Conservation (phyloP, 1,140 invertebrate genomes). For the Trachymyrmex septentrionalis region DNA sequence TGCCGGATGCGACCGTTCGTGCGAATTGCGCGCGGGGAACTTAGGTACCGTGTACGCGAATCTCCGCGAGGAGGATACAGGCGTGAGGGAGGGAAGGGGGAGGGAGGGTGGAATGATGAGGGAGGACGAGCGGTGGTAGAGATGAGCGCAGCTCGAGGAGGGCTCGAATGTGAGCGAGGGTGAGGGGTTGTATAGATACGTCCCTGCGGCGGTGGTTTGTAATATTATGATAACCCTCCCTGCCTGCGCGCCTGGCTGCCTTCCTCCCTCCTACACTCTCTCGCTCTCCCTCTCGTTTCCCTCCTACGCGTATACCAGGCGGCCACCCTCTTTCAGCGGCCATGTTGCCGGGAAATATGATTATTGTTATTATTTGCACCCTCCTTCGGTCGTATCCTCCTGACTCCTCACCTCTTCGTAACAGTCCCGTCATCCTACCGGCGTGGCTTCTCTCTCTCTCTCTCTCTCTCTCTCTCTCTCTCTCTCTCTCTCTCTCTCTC, state of each 20-base stretch:
- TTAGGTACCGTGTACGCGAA: slow-evolving; percentile 74
- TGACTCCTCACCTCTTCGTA: slow-evolving; percentile 77
- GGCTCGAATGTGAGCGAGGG: slow-evolving; percentile 62
- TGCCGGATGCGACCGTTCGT: slow-evolving; percentile 83
- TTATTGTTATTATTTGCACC: slow-evolving; percentile 87
- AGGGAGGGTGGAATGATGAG: not conserved
- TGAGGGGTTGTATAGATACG: slow-evolving; percentile 84
- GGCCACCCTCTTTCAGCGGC: slow-evolving; percentile 86
- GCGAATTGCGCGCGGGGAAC: slow-evolving; percentile 79
- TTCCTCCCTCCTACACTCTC: slow-evolving; percentile 66
- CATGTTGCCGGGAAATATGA: slow-evolving; percentile 87
- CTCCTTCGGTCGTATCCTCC: slow-evolving; percentile 82
- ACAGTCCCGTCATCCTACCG: slow-evolving; percentile 71
- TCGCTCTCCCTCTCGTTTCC: slow-evolving; percentile 66
- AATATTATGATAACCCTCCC: slow-evolving; percentile 87
- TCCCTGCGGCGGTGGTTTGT: slow-evolving; percentile 85
- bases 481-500: not conserved
- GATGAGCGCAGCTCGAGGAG: slow-evolving; percentile 41
- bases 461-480: no score
- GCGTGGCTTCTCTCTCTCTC: slow-evolving; percentile 25
- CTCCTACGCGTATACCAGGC: slow-evolving; percentile 73
- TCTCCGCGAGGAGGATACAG: slow-evolving; percentile 48
- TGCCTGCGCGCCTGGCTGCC: slow-evolving; percentile 71
- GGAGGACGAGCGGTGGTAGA: slow-evolving; percentile 35
- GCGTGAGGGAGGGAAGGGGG: not conserved